Conservation (phyloP, 1,140 invertebrate genomes). For the Ceratoteleas bidentatus region DNA sequence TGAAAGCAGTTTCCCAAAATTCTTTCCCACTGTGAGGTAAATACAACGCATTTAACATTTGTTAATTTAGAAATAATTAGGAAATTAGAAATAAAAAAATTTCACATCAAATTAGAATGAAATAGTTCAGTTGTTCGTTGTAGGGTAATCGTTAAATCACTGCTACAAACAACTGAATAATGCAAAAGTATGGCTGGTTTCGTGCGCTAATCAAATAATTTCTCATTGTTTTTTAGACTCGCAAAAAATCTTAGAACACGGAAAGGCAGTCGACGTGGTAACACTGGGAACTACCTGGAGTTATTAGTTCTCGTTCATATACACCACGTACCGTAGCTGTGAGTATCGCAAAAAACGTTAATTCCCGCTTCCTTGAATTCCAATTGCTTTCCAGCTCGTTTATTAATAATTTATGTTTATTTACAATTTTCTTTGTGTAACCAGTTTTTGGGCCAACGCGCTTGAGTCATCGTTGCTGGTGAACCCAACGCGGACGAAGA, state of each 20-base stretch:
- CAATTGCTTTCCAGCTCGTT: constrained; percentile 2
- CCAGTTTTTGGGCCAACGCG: constrained; percentile 29
- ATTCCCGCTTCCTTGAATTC: constrained; percentile 29
- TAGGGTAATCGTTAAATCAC: too few relatives aligned
- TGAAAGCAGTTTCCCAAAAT: too few relatives aligned
- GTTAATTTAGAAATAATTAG: too few relatives aligned
- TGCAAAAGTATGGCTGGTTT: too few relatives aligned
- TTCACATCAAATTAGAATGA: too few relatives aligned
- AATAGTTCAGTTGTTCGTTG: too few relatives aligned
- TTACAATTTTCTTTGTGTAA: constrained; percentile 36
- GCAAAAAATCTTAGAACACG: constrained; percentile 87
- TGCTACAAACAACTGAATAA: too few relatives aligned
- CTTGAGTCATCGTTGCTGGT: constrained; percentile 58
- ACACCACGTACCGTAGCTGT: constrained; percentile 89
- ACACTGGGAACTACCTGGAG: constrained; percentile 89
- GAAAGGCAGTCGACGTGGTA: constrained; percentile 88
- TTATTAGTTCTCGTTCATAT: constrained; percentile 89
- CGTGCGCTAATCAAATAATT: too few relatives aligned
- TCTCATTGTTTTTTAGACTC: constrained; percentile 82
- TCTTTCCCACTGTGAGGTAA: too few relatives aligned
- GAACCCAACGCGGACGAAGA: constrained; percentile 24
- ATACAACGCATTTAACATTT: too few relatives aligned
- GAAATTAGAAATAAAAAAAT: too few relatives aligned
- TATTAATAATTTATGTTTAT: constrained; percentile 48
- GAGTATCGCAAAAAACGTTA: constrained; percentile 65